Base-by-base conservation (phyloP, 2,888 invertebrate genomes). In the Sminthurinus aureus region DNA sequence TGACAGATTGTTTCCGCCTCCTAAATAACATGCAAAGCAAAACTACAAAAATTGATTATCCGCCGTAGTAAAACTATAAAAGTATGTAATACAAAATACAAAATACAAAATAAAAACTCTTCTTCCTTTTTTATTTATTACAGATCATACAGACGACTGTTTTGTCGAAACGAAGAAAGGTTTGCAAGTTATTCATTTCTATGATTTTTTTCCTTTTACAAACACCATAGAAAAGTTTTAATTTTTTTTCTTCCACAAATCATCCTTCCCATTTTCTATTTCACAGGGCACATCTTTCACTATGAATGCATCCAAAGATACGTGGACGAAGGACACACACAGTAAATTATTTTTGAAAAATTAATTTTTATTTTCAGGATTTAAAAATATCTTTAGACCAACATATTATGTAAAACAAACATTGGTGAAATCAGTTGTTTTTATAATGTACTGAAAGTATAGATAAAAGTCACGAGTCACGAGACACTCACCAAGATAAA, bases 121-220 rank as follows among this genome's bases (percentile, higher is more conserved):
- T 12, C 22, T 67, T 67, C 8, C 9, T 12, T 67, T 12, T n/a
- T 67, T 50, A n/a, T 26, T 52, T 24, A 52, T 20, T 73, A 52
- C 18, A 83, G 83, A 79, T 15, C 58, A 58, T 38, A 80, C 84
- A 0, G 84, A 85, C 0, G 87, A 88, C 64, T 86, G 87, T 66
- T 87, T 88, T 78, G 87, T 88, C n/a, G 84, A 84, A 12, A 88
- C 88, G 0, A 85, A 85, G 22, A 86, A 87, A 79, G 88, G 71
- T 71, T 12, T 13, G 67, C 8, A n/a, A 13, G n/a, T 12, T 13
- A 6, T 9, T 13, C n/a, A 67, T 67, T 67, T 67, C 67, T 67
- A n/a, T 13, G 67, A 8, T 67, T 67, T 67, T 8, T 18, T 67
- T 67, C n/a, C n/a, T n/a, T 12, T 58, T 58, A 58, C 15, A 58